Evolutionary conservation across 2,888 invertebrate genomes (phyloP).

Genomic region (Aphidius colemani): DNA sequence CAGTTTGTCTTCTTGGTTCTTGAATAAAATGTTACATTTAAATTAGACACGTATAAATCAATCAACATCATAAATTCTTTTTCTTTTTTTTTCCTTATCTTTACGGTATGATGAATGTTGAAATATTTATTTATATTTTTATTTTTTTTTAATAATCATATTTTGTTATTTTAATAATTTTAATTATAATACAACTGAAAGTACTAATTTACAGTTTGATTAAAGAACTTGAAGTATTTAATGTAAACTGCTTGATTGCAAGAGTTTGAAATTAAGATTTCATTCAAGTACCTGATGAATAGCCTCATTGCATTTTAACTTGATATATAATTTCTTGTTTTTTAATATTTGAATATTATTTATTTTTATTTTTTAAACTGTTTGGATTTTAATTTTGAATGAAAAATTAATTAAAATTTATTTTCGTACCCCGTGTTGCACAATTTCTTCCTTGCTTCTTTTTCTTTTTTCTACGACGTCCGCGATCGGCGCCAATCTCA

Average conservation of each 20-base stretch:
- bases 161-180: neutral
- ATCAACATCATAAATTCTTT: neutral
- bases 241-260: slow-evolving; percentile 46
- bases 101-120: no score
- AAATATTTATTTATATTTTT: no score
- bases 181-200: neutral
- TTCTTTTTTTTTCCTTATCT: neutral
- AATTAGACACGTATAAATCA: neutral
- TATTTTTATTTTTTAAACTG: slow-evolving; percentile 3
- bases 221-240: slow-evolving; percentile 29
- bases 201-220: neutral
- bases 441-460: slow-evolving; percentile 62
- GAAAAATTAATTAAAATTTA: slow-evolving; percentile 10
- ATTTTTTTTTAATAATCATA: no score
- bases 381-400: neutral
- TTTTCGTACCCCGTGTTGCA: slow-evolving; percentile 54
- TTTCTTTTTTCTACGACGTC: slow-evolving; percentile 57
- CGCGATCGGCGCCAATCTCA: slow-evolving; percentile 40
- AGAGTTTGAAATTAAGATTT: slow-evolving; percentile 50
- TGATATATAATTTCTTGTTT: slow-evolving; percentile 43
- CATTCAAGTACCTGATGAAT: slow-evolving; percentile 44
- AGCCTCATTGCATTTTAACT: slow-evolving; percentile 32
- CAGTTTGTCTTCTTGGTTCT: slow-evolving; percentile 55
- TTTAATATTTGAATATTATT: neutral
- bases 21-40: slow-evolving; percentile 18